Conservation (phyloP, 2,113 vertebrate genomes). For the Lophura nycthemera region DNA sequence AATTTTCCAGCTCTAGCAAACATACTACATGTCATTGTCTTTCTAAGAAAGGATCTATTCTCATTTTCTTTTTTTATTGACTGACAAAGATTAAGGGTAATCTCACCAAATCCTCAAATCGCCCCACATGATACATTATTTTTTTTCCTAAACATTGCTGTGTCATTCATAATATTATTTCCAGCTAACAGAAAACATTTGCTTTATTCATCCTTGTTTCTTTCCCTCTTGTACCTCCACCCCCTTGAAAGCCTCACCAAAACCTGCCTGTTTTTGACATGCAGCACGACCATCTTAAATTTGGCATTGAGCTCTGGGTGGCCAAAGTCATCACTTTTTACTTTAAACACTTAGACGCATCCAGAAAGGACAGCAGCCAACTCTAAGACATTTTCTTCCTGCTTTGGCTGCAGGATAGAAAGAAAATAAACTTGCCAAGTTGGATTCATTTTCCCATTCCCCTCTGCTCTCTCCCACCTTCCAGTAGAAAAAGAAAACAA, state of each 20-base stretch:
- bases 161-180: slow-evolving; percentile 16
- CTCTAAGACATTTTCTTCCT: slow-evolving; percentile 17
- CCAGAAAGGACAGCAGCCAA: not conserved
- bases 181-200: not conserved
- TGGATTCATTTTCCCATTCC: not conserved
- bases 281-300: not conserved
- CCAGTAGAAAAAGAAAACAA: not conserved
- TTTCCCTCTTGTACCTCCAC: not conserved
- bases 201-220: not conserved
- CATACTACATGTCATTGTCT: slow-evolving; percentile 55
- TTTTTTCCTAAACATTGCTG: not conserved
- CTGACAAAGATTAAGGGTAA: slow-evolving; percentile 65
- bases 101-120: slow-evolving; percentile 62
- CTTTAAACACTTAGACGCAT: not conserved
- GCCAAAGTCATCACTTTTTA: not conserved
- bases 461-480: not conserved
- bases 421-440: not conserved
- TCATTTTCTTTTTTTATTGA: slow-evolving; percentile 49
- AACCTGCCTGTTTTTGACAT: not conserved
- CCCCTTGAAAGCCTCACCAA: not conserved
- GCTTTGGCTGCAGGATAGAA: not conserved
- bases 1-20: slow-evolving; percentile 25
- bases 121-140: not conserved
- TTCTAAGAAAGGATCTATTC: slow-evolving; percentile 69
- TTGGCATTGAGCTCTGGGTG: not conserved